Evolutionary conservation across 2,797 vertebrate genomes (phyloP), one percentile per base, ranked within the genome.

Genomic region (Steatocranus sp.): DNA sequence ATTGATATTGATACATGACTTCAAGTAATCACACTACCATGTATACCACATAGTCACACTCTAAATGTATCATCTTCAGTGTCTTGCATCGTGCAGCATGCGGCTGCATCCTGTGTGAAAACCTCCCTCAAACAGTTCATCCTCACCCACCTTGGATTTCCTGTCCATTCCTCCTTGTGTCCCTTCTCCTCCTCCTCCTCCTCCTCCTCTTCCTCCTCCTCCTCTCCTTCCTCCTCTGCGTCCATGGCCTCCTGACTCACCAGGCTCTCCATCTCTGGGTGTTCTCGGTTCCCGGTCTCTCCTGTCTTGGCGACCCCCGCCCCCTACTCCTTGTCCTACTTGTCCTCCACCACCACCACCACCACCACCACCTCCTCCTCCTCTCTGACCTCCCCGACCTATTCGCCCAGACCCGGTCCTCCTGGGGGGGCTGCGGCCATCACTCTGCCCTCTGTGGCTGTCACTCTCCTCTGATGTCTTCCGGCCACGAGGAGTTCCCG

Each of bases 131-230:
- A 18, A 30, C 5, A 6, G 11, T 46, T 82, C 7, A 50, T 80
- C n/a, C 2, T 4, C n/a, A 83, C 84, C 75, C 18, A 96, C 97
- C 96, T 97, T 97, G n/a, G 97, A 97, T 79, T 96, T 98, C 54
- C 96, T 95, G 93, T 98, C 97, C 0, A 90, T 78, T 7, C 93
- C 96, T 7, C 88, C 92, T 76, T 92, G 94, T 50, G 63, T 89
- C 10, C 76, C 86, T 9, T 70, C 87, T 34, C 54, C 88, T 51
- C 61, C 80, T 11, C 41, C 87, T 38, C 73, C 80, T 11, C 53
- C 84, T 17, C 49, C 89, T 17, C 91, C 66, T 17, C 41, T 80
- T 36, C 58, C 48, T 18, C 48, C 14, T 61, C 5, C 23, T 77
- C 66, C 81, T 14, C 63, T 75, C 2, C 78, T 50, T 12, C 80